Evolutionary conservation across 2,797 vertebrate genomes (phyloP).

Genomic region (Odontamblyopus rebecca): DNA sequence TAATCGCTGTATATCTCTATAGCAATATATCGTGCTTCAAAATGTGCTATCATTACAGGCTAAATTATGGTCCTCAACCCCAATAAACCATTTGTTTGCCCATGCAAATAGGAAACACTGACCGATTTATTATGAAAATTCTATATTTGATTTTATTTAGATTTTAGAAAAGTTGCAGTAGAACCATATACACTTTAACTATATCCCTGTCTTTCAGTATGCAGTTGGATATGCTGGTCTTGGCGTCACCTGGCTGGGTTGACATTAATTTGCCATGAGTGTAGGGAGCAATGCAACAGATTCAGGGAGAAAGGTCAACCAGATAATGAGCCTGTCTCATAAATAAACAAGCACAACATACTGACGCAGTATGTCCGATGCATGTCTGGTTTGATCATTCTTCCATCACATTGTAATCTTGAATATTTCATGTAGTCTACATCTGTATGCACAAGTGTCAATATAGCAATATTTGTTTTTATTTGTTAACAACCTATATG

Average conservation of each 20-base stretch:
- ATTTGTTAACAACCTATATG: too few relatives aligned
- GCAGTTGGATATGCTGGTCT: slow-evolving; percentile 17
- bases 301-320: slow-evolving; percentile 38
- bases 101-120: neutral
- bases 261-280: slow-evolving; percentile 46
- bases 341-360: slow-evolving; percentile 31
- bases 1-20: too few relatives aligned
- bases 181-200: neutral
- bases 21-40: too few relatives aligned
- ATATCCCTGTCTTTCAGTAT: neutral
- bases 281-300: slow-evolving; percentile 3
- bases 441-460: neutral
- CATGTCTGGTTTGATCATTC: slow-evolving; percentile 18
- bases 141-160: too few relatives aligned
- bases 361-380: slow-evolving; percentile 5
- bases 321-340: slow-evolving; percentile 42
- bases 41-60: too few relatives aligned
- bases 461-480: too few relatives aligned
- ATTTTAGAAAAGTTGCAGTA: too few relatives aligned
- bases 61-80: neutral
- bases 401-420: neutral
- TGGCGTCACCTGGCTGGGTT: slow-evolving; percentile 38
- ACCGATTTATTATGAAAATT: too few relatives aligned
- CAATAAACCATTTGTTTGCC: neutral
- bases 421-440: neutral